Evolutionary conservation across 1,140 invertebrate genomes (phyloP), one percentile per base, ranked within the genome.

Genomic region (Chrysoperla carnea): DNA sequence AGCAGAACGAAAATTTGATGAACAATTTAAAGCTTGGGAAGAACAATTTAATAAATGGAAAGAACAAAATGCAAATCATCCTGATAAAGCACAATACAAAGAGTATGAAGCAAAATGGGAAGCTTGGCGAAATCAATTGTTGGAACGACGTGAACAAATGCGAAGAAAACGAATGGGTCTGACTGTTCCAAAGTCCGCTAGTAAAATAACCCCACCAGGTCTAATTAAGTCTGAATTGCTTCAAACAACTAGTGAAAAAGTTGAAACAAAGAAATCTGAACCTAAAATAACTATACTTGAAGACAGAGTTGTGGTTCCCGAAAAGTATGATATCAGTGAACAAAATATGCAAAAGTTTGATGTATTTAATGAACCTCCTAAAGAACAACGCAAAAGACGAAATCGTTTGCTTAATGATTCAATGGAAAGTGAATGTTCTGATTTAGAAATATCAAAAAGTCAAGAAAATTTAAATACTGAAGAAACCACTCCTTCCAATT

Each of bases 71-170:
- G 74, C 74, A 14, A 82, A 83, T 59, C 84, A 89, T 69, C 84
- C 84, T 11, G 83, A 87, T 54, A 84, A 81, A 61, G 73, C 75
- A 61, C 81, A 84, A 47, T 86, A 86, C 54, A 45, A 37, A 33
- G 77, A 84, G 46, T 87, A 86, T 60, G 82, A 86, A 63, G 72
- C 78, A 29, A 84, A 83, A 52, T 87, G 84, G 73, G 78, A 82
- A 51, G 70, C 77, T 31, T 85, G 83, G 66, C 68, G 83, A 11
- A 73, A 75, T 40, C 77, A 83, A 52, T 62, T 87, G 12, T 59
- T 85, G 31, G 80, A 85, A 46, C 64, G 81, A 14, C 64, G 82
- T n/a, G 77, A 83, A 54, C 75, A 81, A 53, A 84, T 88, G 80
- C 74, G 77, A 23, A 70, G 69, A 46, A 81, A 82, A 51, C 66